Base-by-base conservation (phyloP, 2,888 invertebrate genomes). In the Rhorus exstirpatorius region DNA sequence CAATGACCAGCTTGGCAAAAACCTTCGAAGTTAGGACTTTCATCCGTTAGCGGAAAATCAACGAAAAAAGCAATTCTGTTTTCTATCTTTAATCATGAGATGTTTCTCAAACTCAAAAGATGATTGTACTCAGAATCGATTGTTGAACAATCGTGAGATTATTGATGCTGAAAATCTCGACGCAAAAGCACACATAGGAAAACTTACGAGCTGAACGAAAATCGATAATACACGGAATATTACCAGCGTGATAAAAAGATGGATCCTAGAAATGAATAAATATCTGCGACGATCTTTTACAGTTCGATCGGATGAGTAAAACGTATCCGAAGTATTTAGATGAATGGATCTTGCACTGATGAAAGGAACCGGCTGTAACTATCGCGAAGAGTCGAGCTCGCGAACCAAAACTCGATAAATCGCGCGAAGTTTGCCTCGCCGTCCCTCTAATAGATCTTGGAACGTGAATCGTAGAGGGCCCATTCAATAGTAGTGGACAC, bases 401-500 rank as follows among this genome's bases (percentile, higher is more conserved):
- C 67, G 60, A 38, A 85, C 85, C 55, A 86, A n/a, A n/a, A 79
- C 83, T 86, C 83, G 35, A 88, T 82, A 81, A 89, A 89, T 84
- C 74, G 79, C 53, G 79, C 67, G 83, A 86, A 82, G 83, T 86
- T 87, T 68, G 88, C 85, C 67, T 86, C 81, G 38, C 84, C 86
- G 61, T 71, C 79, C 83, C 79, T 85, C 31, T 84, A 58, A 72
- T 83, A 87, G 68, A 83, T 85, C 82, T 81, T 79, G 35, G 80
- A 84, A 72, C 76, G 79, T 44, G 84, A 79, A 49, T 85, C 85
- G 63, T 86, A 83, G 72, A 76, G 83, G 49, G 84, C 85, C 86
- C 87, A 86, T 86, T 88, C 87, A 53, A 86, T 83, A 24, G 86
- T 83, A 72, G 85, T 87, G 76, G 88, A 87, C 76, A 86, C 87